phyloP scores from a whole-genome alignment of 1,140 invertebrate genomes.

The Stegodyphus mimosarum region DNA sequence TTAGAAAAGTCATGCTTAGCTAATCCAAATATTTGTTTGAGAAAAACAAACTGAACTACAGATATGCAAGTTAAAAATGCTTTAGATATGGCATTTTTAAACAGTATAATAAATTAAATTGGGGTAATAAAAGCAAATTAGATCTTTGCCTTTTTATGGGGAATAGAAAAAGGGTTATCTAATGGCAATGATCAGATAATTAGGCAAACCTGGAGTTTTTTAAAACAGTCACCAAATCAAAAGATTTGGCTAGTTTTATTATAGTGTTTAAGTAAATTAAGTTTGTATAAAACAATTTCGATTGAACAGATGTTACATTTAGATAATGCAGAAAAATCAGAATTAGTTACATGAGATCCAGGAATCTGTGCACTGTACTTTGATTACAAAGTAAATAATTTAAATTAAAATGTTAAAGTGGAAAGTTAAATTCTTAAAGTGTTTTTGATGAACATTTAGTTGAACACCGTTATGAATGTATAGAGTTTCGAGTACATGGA shows the following conservation, averaged over 20 bases:
- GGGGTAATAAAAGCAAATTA: neutral
- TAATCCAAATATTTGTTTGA: neutral
- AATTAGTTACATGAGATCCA: neutral
- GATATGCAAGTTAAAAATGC: neutral
- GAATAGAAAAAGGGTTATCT: neutral
- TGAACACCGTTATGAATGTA: neutral
- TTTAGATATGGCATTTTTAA: neutral
- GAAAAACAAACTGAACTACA: neutral
- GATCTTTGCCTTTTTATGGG: neutral
- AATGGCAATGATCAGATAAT: neutral
- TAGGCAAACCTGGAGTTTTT: neutral
- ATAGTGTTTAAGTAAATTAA: neutral
- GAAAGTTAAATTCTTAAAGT: too few relatives aligned
- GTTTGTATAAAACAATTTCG: neutral
- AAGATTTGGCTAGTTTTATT: neutral
- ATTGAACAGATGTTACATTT: neutral
- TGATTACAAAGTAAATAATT: neutral
- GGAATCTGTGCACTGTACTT: neutral
- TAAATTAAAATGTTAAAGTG: neutral
- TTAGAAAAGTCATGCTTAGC: too few relatives aligned
- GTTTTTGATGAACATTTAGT: neutral
- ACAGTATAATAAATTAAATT: neutral
- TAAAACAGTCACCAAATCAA: neutral
- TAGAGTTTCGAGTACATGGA: neutral
- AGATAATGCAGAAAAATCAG: too few relatives aligned